Base-by-base conservation (phyloP, 2,113 vertebrate genomes). In the Arothron firmamentum region DNA sequence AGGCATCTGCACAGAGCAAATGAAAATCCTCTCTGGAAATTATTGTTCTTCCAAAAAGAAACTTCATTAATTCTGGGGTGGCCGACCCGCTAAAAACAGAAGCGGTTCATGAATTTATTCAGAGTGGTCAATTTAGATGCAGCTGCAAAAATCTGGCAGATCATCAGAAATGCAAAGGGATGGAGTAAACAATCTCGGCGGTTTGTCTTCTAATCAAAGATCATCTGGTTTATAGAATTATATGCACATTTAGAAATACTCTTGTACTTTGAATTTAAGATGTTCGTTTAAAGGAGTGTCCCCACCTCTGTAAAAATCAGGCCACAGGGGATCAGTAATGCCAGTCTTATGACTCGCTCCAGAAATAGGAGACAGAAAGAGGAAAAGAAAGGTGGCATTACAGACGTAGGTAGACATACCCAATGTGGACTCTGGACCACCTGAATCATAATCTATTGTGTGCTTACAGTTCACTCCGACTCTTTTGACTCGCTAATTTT, bases 1-100 rank as follows among this genome's bases (percentile, higher is more conserved):
- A 75, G 67, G 75, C 82, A 87, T 84, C 83, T 86, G 81, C 56
- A 62, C 28, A 34, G 50, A 74, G 61, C 82, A 83, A 69, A 80
- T 85, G 81, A 38, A 75, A 9, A 13, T 66, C 65, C 65, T 47
- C 18, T 45, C 6, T 47, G 62, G 45, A 60, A 49, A 62, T 64
- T 21, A 57, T 41, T 75, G 54, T 81, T 47, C 7, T 56, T 57
- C 47, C 65, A 25, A 56, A 69, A 52, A 59, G n/a, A 19, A n/a
- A 68, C 43, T 14, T 50, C 43, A 48, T 51, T 28, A 59, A 46
- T 45, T 79, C 34, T 38, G 34, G 34, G 34, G 34, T 38, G 34
- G 11, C 6, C 12, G 10, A 38, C 34, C 34, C 4, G 9, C 11
- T 47, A n/a, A 47, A 28, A 16, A n/a, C 52, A 41, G 54, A 6